Evolutionary conservation across 2,113 vertebrate genomes (phyloP).

Genomic region (Cyanistes caeruleus): DNA sequence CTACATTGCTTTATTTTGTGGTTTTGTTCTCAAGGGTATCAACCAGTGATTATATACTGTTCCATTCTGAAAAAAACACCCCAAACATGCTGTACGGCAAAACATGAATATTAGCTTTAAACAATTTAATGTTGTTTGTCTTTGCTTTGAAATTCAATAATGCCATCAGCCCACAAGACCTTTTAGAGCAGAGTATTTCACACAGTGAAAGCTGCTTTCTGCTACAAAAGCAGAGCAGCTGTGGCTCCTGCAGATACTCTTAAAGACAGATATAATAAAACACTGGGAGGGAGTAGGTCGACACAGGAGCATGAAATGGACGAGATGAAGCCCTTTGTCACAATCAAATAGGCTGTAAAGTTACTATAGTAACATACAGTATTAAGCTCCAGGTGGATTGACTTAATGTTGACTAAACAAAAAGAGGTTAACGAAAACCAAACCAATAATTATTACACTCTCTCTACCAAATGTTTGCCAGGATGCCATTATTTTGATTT

Average conservation of each 20-base stretch:
- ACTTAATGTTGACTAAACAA: slow-evolving; percentile 83
- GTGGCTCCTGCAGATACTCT: slow-evolving; percentile 81
- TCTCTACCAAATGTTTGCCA: slow-evolving; percentile 69
- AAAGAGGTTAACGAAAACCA: slow-evolving; percentile 79
- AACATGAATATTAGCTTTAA: slow-evolving; percentile 77
- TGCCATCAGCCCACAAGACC: slow-evolving; percentile 76
- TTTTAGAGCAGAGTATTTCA: slow-evolving; percentile 76
- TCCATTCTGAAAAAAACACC: background rate
- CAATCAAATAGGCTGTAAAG: slow-evolving; percentile 84
- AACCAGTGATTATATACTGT: slow-evolving; percentile 54
- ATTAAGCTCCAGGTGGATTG: slow-evolving; percentile 85
- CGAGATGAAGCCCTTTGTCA: slow-evolving; percentile 88
- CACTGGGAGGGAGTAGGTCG: slow-evolving; percentile 82
- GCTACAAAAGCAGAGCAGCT: slow-evolving; percentile 82
- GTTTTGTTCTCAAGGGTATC: slow-evolving; percentile 57
- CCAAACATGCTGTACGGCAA: background rate
- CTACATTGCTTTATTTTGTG: slow-evolving; percentile 53
- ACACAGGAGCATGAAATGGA: slow-evolving; percentile 86
- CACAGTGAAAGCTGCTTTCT: slow-evolving; percentile 79
- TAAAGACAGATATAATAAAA: slow-evolving; percentile 84
- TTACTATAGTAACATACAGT: slow-evolving; percentile 91
- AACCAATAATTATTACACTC: slow-evolving; percentile 75
- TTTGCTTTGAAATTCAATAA: slow-evolving; percentile 81
- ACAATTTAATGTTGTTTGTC: slow-evolving; percentile 78
- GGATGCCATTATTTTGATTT: slow-evolving; percentile 66